Base-by-base conservation (phyloP, 2,797 vertebrate genomes). In the Setipinna tenuifilis region DNA sequence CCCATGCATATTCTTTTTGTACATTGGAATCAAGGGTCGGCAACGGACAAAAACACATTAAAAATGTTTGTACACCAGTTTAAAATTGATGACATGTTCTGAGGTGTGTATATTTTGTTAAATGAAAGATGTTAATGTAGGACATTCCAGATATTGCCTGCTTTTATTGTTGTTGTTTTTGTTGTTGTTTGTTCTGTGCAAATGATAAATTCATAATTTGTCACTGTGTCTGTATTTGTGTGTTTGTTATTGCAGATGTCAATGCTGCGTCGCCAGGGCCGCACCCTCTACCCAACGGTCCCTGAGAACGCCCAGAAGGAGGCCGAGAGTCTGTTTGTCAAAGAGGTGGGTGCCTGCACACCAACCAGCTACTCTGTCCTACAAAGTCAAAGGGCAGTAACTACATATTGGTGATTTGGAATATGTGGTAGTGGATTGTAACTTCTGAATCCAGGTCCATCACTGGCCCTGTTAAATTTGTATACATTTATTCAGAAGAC, bases 261-360 rank as follows among this genome's bases (percentile, higher is more conserved):
- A 17, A 95, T 95, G 85, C 85, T 98, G 89, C 95, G 95, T 89
- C 96, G 98, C 25, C 98, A 98, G 89, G 96, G 96, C 86, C 94
- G 97, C 86, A 98, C 98, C 41, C 35, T 96, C n/a, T 94, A 90
- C 89, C 96, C 98, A 86, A 98, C 98, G 0, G 96, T 99, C 90
- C 98, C 98, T 82, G 96, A 95, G 83, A 95, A 96, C 0, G 98
- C 98, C 0, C 97, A 97, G 91, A 97, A 97, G 91, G 97, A 97
- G 89, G 98, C 97, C 35, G 95, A 96, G 84, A 98, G 96, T 83
- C 94, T 99, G 83, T 98, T 99, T 90, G 98, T 99, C 83, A 98
- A 96, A 86, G 98, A 99, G 97, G 98, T 99, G 96, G 95, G 90
- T 35, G 16, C 31, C 68, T 54, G 50, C 14, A 71, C 68, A 16